Evolutionary conservation across 1,140 invertebrate species (phyloP).

Genomic region (Phortica variegata): DNA sequence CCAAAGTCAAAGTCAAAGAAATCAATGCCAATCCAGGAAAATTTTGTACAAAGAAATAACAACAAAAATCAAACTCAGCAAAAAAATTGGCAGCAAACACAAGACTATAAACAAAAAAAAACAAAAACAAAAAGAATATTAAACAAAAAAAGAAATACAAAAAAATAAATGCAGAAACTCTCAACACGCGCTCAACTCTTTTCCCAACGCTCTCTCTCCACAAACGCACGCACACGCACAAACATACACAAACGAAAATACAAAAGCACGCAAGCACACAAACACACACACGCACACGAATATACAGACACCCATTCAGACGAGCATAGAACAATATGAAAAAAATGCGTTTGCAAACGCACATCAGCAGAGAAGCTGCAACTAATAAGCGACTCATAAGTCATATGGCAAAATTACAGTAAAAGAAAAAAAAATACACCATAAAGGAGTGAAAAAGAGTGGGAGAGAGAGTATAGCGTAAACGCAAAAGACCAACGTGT

Average conservation of each 20-base stretch:
- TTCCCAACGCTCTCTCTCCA: too few species aligned
- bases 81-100: slow-evolving; percentile 3
- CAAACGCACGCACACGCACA: too few species aligned
- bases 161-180: too few species aligned
- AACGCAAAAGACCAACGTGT: not conserved
- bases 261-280: not conserved
- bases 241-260: not conserved
- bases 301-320: too few species aligned
- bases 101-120: not conserved
- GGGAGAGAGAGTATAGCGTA: not conserved
- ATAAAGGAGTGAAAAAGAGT: not conserved
- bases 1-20: not conserved
- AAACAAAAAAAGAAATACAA: slow-evolving; percentile 1
- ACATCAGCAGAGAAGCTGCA: too few species aligned
- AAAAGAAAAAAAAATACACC: not conserved
- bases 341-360: too few species aligned
- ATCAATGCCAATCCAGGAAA: slow-evolving; percentile 25
- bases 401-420: not conserved
- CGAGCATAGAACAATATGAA: too few species aligned
- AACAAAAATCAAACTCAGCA: slow-evolving; percentile 11
- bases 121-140: not conserved
- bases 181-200: too few species aligned
- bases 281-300: not conserved
- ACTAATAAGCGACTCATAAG: too few species aligned
- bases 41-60: slow-evolving; percentile 17